These are phyloP conservation scores for Aethina tumida DNA, from an alignment of 1,140 invertebrate genomes.

Conservation along the genomic window DNA sequence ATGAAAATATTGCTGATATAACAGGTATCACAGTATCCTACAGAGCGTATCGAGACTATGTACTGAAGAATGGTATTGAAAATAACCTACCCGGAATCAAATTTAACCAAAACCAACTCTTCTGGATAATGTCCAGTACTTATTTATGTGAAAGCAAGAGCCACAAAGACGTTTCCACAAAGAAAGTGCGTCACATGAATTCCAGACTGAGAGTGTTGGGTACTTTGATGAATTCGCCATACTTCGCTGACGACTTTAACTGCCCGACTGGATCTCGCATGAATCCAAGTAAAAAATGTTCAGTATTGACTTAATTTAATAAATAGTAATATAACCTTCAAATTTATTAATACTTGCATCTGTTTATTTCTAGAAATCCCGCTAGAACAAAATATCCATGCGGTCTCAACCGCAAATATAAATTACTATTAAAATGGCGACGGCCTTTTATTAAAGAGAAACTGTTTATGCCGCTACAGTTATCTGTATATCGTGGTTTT, in stretches of 20 bases:
- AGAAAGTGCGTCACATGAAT: background rate
- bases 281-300: constrained; percentile 60
- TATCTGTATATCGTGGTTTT: too few relatives aligned
- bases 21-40: constrained; percentile 81
- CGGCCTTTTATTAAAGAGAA: too few relatives aligned
- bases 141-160: constrained; percentile 16
- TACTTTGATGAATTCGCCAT: constrained; percentile 50
- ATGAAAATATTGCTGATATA: constrained; percentile 81
- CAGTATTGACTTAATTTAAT: constrained; percentile 47
- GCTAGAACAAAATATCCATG: too few relatives aligned
- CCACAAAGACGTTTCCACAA: constrained; percentile 3
- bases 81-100: constrained; percentile 38
- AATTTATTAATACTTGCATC: too few relatives aligned
- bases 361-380: too few relatives aligned
- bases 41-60: constrained; percentile 65
- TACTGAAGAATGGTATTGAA: constrained; percentile 49
- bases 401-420: too few relatives aligned
- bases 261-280: constrained; percentile 48
- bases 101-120: constrained; percentile 49
- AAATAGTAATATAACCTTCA: too few relatives aligned
- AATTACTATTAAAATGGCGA: too few relatives aligned
- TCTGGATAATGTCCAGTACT: constrained; percentile 41
- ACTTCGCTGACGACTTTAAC: constrained; percentile 53
- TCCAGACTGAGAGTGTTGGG: constrained; percentile 41
- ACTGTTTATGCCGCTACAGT: too few relatives aligned